Base-by-base conservation (phyloP, 2,113 vertebrate species). In the Callipepla squamata region DNA sequence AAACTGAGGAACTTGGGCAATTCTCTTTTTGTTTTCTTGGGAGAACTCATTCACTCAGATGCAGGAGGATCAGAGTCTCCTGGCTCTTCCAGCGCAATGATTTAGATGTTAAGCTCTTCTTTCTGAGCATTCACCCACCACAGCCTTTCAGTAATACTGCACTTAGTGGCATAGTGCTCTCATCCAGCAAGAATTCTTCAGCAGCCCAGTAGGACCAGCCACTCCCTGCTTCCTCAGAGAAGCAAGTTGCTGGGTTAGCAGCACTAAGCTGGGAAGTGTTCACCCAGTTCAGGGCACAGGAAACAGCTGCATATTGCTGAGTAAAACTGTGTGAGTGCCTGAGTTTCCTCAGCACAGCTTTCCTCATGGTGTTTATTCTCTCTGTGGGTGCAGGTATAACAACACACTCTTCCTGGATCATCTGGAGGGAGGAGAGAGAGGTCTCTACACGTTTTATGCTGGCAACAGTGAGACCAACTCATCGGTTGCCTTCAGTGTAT, bases 401-500 rank as follows among this genome's bases (percentile, higher is more conserved):
- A 98, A 89, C 23, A 98, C 79, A 0, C 97, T 99, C 66, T 58
- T 70, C 55, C 96, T 99, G 72, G 97, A 94, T 78, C 98, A 98
- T 69, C 96, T 99, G 94, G 97, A 98, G 82, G 95, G 97, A 70
- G 96, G 86, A 8, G 98, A 99, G 81, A 98, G 98, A 36, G 99
- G 99, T 11, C 81, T 81, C 87, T 99, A 99, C 69, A 98, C 96
- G 0, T 98, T 99, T 73, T 89, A 96, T 62, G 98, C 98, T 23
- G 51, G 55, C 45, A 99, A 98, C 32, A n/a, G 65, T 9, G 89
- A 72, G 70, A 90, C 96, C 82, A 97, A 93, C 3, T 97, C 95
- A 5, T 97, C 97, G 2, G 92, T 99, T 66, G 98, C 97, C 63
- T 99, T 99, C 94, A 97, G 96, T 34, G 93, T 99, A 55, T 97